Percentiles rank a stretch among this genome's conserved stretches.
Conservation (phyloP, 2,113 vertebrate species). For the Phaetusa simplex region DNA sequence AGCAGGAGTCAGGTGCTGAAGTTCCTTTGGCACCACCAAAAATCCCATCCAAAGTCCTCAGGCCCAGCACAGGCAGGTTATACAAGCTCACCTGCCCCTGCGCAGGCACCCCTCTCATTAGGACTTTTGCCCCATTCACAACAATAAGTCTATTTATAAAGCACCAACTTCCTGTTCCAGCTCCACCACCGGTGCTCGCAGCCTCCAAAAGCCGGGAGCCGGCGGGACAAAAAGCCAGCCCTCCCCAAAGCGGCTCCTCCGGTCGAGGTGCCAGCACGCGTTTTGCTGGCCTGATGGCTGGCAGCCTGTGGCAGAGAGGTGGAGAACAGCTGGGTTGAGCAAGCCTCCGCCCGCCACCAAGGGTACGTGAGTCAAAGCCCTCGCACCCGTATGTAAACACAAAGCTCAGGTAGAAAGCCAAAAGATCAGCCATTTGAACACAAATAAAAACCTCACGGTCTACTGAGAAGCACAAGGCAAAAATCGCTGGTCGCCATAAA, state of each 20-base stretch:
- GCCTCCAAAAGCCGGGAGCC: fast-evolving
- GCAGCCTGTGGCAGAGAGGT: background rate
- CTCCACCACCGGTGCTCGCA: background rate
- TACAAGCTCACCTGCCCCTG: background rate
- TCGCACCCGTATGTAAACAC: background rate
- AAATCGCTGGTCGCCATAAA: background rate
- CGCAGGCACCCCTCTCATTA: background rate
- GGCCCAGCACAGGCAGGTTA: background rate
- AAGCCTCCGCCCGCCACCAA: background rate
- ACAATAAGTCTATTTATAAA: background rate
- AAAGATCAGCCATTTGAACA: background rate
- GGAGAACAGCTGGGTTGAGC: background rate
- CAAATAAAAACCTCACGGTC: background rate
- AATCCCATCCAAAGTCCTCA: background rate
- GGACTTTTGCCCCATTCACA: background rate
- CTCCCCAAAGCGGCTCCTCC: background rate
- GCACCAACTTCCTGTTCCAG: background rate
- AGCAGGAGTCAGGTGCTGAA: background rate
- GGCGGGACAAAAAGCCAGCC: background rate
- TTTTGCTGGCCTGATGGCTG: background rate
- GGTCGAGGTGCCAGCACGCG: fast-evolving
- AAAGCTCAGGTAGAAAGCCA: background rate
- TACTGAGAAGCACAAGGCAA: background rate
- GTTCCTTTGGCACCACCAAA: background rate
- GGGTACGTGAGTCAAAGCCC: background rate